Percentiles rank a stretch among this genome's conserved stretches.
Evolutionary conservation across 2,113 vertebrate genomes (phyloP).

Genomic region (Conger conger): DNA sequence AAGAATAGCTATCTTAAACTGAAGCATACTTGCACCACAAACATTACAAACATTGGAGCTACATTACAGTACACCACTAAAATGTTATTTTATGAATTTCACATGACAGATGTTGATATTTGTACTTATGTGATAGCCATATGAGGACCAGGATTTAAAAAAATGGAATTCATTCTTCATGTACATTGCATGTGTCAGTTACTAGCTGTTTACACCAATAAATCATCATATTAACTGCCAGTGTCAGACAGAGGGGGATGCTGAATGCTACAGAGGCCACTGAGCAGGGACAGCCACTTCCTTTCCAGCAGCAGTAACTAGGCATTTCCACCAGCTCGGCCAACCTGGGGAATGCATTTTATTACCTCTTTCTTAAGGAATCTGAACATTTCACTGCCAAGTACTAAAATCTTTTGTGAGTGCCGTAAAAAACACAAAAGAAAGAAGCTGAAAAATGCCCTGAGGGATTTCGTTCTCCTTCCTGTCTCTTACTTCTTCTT

Average conservation of each 20-base stretch:
- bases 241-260: neutral
- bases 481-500: conserved; percentile 40
- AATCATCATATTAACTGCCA: conserved; percentile 3
- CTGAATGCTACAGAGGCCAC: neutral
- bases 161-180: conserved; percentile 1
- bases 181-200: conserved; percentile 17
- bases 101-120: neutral
- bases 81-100: neutral
- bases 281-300: neutral
- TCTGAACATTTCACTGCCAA: conserved; percentile 49
- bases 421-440: conserved; percentile 51
- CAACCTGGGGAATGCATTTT: conserved; percentile 33
- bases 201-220: conserved; percentile 17
- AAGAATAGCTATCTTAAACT: neutral
- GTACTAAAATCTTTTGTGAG: conserved; percentile 60
- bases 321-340: neutral
- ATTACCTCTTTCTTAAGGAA: conserved; percentile 41
- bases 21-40: neutral
- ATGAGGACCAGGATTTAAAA: neutral
- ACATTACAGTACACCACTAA: neutral
- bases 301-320: neutral
- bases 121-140: neutral
- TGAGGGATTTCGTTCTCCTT: conserved; percentile 30
- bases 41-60: neutral
- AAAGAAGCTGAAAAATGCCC: conserved; percentile 44